Evolutionary conservation across 2,888 invertebrate genomes (phyloP), one percentile per base, ranked within the genome.

Genomic region (Eupithecia abbreviata): DNA sequence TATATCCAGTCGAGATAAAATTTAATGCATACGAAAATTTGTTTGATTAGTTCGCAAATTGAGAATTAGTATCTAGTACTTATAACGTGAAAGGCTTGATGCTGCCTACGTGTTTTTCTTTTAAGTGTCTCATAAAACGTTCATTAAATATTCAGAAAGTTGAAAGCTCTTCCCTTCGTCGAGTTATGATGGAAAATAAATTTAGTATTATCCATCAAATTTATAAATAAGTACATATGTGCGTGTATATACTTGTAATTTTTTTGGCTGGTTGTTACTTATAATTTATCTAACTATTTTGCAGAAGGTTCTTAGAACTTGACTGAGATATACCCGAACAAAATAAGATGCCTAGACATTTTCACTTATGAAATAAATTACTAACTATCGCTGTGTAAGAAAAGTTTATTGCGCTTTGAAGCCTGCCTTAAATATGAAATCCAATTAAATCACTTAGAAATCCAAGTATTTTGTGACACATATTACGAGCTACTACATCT

Each of bases 81-180:
- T 42, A 66, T 41, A 65, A 65, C 13, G 13, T 62, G 67, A 73
- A 73, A 76, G 71, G 66, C 49, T 73, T 76, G 73, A 70, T 67
- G 49, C 42, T 67, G 71, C 47, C 43, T 15, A n/a, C 45, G n/a
- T 43, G 47, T 71, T 77, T 72, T 73, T 41, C 66, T 71, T 77
- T 65, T 65, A 70, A 67, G 69, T 67, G 66, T 67, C 75, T 70
- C 75, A 58, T 75, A 73, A 74, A 77, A 77, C 72, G 75, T 75
- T 77, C 70, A 77, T 77, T 62, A 72, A 77, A 77, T 77, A 77
- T 77, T 72, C 66, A 75, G 75, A 73, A 70, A 72, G 55, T 70
- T 74, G 72, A 74, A 74, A 69, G 70, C 66, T 58, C 66, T 71
- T 66, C 72, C 71, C 58, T 45, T 68, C 47, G 45, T 45, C 67